Conservation (phyloP, 2,888 invertebrate species). For the Sarcophaga carnaria region DNA sequence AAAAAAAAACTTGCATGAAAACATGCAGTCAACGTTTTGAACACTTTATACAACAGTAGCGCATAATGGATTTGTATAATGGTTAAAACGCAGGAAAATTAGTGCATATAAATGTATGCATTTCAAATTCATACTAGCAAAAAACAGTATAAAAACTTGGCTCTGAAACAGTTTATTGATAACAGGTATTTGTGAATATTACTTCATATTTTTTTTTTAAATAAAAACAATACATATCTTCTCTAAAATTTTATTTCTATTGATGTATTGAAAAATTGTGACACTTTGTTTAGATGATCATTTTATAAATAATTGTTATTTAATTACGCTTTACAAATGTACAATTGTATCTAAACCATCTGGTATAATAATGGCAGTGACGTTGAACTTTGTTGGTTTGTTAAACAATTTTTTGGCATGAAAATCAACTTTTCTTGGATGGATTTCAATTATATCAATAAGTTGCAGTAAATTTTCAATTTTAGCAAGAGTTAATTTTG, state of each 20-base stretch:
- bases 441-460: conserved; percentile 3
- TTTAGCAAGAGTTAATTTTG: not conserved
- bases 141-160: conserved; percentile 57
- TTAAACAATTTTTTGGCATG: conserved; percentile 49
- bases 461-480: conserved; percentile 9
- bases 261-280: conserved; percentile 36
- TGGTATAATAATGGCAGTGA: conserved; percentile 44
- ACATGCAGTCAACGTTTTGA: conserved; percentile 55
- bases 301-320: conserved; percentile 47
- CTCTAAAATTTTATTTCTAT: conserved; percentile 14
- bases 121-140: conserved; percentile 45
- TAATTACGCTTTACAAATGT: conserved; percentile 28
- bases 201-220: conserved; percentile 42
- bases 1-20: conserved; percentile 54
- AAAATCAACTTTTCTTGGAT: conserved; percentile 54
- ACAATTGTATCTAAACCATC: conserved; percentile 49
- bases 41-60: conserved; percentile 47
- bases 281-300: conserved; percentile 32
- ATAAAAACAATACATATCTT: conserved; percentile 11
- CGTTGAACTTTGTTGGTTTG: conserved; percentile 63
- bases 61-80: conserved; percentile 40
- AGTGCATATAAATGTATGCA: conserved; percentile 57
- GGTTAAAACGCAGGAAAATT: conserved; percentile 46
- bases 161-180: conserved; percentile 58
- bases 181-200: conserved; percentile 49